Conservation (phyloP, 2,888 invertebrate genomes). For the Tetranychus truncatus region DNA sequence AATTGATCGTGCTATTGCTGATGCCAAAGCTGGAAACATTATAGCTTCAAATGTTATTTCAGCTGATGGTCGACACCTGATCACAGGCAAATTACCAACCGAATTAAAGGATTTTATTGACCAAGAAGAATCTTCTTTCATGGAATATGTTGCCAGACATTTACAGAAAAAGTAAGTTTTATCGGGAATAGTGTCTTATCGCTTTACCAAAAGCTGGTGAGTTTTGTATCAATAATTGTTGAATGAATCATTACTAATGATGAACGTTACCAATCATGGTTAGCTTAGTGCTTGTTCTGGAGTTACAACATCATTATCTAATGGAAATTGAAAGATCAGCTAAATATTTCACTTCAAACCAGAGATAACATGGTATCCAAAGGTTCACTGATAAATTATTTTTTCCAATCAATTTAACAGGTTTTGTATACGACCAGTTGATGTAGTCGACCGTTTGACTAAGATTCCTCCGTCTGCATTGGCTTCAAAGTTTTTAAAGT, state of each 20-base stretch:
- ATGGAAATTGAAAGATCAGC: too few relatives aligned
- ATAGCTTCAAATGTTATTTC: not conserved
- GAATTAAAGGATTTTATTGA: not conserved
- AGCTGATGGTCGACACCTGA: constrained; percentile 1
- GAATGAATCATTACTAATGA: not conserved
- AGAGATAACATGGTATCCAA: not conserved
- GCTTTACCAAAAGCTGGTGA: not conserved
- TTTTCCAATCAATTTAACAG: constrained; percentile 16
- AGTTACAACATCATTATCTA: too few relatives aligned
- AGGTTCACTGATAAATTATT: not conserved
- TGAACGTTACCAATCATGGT: too few relatives aligned
- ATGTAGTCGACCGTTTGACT: not conserved
- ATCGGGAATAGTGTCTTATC: not conserved
- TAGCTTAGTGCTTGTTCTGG: too few relatives aligned
- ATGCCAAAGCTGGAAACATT: not conserved
- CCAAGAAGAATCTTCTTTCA: constrained; percentile 18
- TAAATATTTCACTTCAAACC: too few relatives aligned
- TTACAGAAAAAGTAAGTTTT: constrained; percentile 17
- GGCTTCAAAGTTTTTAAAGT: not conserved
- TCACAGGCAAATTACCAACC: not conserved
- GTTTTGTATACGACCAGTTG: not conserved
- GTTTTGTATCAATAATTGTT: not conserved
- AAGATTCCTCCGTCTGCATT: constrained; percentile 9
- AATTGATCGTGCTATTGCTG: not conserved
- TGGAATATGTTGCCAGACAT: constrained; percentile 18